These are phyloP conservation scores for Agrotis exclamationis DNA, from an alignment of 2,888 invertebrate genomes.

Conservation along the genomic window DNA sequence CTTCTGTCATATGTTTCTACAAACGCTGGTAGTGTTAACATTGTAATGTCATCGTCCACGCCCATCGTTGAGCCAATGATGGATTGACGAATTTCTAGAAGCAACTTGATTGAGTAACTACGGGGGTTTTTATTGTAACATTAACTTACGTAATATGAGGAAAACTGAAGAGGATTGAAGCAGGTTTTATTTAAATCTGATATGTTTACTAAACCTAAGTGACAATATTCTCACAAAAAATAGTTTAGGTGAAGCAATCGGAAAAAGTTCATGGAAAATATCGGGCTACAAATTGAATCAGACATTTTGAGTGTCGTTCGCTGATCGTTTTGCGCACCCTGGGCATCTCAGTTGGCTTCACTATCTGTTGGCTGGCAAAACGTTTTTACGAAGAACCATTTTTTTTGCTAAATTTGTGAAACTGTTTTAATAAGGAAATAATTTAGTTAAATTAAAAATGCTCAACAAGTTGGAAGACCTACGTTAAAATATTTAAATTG, in stretches of 20 bases:
- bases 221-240: neutral
- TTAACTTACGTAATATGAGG: neutral
- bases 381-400: neutral
- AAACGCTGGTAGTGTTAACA: slow-evolving; percentile 21
- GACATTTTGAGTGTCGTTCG: too few species aligned
- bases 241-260: neutral
- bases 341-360: too few species aligned
- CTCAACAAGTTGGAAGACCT: neutral
- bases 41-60: slow-evolving; percentile 22
- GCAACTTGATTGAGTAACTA: slow-evolving; percentile 15
- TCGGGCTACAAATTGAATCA: neutral
- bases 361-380: neutral
- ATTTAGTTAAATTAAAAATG: neutral
- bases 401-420: neutral
- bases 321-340: neutral
- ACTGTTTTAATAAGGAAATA: neutral
- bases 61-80: slow-evolving; percentile 18
- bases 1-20: slow-evolving; percentile 41
- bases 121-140: neutral
- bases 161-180: neutral
- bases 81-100: slow-evolving; percentile 10
- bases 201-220: neutral
- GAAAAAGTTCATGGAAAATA: neutral
- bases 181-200: neutral
- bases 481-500: neutral